These are phyloP conservation scores for Camponotus floridanus DNA, from an alignment of 1,140 invertebrate genomes.

Conservation along the genomic window DNA sequence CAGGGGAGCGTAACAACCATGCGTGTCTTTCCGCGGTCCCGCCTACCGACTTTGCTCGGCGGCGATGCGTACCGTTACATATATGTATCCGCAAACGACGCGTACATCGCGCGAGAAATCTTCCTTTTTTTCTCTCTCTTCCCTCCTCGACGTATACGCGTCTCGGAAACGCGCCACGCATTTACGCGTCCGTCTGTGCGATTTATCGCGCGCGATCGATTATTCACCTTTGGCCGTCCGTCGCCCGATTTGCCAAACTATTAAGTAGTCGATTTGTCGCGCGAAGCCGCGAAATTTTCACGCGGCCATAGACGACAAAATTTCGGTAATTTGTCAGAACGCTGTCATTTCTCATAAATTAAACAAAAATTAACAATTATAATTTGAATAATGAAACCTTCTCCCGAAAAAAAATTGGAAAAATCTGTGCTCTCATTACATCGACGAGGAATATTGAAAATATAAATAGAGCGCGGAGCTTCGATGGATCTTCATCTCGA, in stretches of 20 bases:
- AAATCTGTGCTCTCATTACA: too few relatives aligned
- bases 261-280: constrained; percentile 22
- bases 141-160: neutral
- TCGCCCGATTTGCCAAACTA: constrained; percentile 28
- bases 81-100: constrained; percentile 60
- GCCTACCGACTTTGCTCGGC: constrained; percentile 76
- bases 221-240: neutral
- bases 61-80: constrained; percentile 70
- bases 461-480: neutral
- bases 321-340: neutral
- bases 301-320: constrained; percentile 8
- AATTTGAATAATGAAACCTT: too few relatives aligned
- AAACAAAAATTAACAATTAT: too few relatives aligned
- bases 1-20: constrained; percentile 70
- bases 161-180: neutral
- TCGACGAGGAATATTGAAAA: too few relatives aligned
- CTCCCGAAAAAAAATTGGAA: too few relatives aligned
- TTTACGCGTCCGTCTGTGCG: constrained; percentile 10
- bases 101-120: constrained; percentile 66
- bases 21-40: constrained; percentile 68
- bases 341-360: too few relatives aligned
- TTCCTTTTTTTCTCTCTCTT: neutral
- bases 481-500: neutral
- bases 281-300: neutral
- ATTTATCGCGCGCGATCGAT: constrained; percentile 47